Evolutionary conservation across 2,888 invertebrate species (phyloP).

Genomic region (Phalangium opilio): DNA sequence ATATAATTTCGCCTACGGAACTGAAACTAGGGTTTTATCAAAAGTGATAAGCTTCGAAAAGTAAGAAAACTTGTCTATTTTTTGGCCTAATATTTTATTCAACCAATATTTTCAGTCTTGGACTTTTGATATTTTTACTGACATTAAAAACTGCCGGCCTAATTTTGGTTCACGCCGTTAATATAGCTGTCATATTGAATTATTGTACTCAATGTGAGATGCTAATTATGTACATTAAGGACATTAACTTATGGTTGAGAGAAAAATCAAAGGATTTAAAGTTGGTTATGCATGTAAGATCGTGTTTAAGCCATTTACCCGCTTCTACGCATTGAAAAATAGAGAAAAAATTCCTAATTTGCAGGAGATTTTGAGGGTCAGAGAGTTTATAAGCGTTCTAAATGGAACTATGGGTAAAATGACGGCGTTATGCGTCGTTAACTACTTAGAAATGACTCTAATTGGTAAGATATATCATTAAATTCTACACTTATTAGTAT

Average conservation of each 20-base stretch:
- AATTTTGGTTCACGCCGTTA: slow-evolving; percentile 28
- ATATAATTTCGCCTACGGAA: slow-evolving; percentile 26
- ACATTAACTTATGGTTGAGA: slow-evolving; percentile 27
- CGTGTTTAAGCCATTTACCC: too few species aligned
- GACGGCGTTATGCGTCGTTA: slow-evolving; percentile 28
- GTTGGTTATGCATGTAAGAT: slow-evolving; percentile 29
- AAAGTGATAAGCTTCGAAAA: neutral
- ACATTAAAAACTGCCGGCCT: slow-evolving; percentile 24
- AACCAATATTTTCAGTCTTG: neutral
- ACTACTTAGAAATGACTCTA: slow-evolving; percentile 28
- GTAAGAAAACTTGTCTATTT: neutral
- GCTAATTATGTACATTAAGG: slow-evolving; percentile 29
- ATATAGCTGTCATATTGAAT: slow-evolving; percentile 30
- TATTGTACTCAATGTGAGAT: slow-evolving; percentile 32
- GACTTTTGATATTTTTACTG: slow-evolving; percentile 9
- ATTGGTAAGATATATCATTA: slow-evolving; percentile 18
- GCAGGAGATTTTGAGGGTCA: slow-evolving; percentile 27
- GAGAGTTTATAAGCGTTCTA: slow-evolving; percentile 26
- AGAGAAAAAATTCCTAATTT: slow-evolving; percentile 10
- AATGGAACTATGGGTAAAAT: slow-evolving; percentile 30
- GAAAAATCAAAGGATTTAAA: slow-evolving; percentile 29
- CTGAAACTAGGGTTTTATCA: slow-evolving; percentile 2
- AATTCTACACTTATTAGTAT: neutral
- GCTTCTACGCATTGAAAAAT: neutral
- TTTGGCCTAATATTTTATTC: slow-evolving; percentile 3